These are phyloP conservation scores for Drosophila littoralis DNA, from an alignment of 1,140 invertebrate species.

Conservation along the genomic window DNA sequence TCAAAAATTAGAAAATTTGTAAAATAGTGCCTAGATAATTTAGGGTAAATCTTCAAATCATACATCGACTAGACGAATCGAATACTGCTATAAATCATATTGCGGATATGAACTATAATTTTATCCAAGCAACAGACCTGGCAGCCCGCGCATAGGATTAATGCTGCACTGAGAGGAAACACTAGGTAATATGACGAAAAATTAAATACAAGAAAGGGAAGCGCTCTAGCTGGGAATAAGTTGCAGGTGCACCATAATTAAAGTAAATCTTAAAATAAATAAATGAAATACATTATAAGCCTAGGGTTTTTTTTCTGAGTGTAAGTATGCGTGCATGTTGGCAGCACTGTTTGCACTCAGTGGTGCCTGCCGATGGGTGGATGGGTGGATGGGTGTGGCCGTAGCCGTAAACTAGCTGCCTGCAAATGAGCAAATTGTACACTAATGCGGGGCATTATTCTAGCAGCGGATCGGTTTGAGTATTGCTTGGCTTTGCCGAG, in stretches of 20 bases:
- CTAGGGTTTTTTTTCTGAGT: neutral
- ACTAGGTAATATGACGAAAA: neutral
- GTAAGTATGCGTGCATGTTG: constrained; percentile 43
- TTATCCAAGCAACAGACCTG: constrained; percentile 7
- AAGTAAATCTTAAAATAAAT: neutral
- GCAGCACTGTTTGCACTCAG: neutral
- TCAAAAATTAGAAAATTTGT: neutral
- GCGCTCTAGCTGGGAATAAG: too few species aligned
- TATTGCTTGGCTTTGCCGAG: constrained; percentile 52
- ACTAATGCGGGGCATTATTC: constrained; percentile 79
- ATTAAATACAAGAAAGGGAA: neutral
- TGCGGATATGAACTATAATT: too few species aligned
- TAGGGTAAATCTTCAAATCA: too few species aligned
- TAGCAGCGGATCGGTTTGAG: constrained; percentile 50
- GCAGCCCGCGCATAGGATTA: constrained; percentile 48
- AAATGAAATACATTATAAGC: neutral
- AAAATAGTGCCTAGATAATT: too few species aligned
- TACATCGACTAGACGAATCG: too few species aligned
- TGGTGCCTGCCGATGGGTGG: constrained; percentile 3
- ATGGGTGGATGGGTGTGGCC: neutral
- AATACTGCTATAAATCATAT: too few species aligned
- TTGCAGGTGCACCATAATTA: too few species aligned
- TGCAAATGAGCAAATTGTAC: constrained; percentile 82
- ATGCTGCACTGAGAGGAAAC: constrained; percentile 20
- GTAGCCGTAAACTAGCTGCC: constrained; percentile 50